A percentile compares a stretch with the other conserved stretches of the same genome.
phyloP scores from a whole-genome alignment of 2,113 vertebrate species.

The Tapirus terrestris region DNA sequence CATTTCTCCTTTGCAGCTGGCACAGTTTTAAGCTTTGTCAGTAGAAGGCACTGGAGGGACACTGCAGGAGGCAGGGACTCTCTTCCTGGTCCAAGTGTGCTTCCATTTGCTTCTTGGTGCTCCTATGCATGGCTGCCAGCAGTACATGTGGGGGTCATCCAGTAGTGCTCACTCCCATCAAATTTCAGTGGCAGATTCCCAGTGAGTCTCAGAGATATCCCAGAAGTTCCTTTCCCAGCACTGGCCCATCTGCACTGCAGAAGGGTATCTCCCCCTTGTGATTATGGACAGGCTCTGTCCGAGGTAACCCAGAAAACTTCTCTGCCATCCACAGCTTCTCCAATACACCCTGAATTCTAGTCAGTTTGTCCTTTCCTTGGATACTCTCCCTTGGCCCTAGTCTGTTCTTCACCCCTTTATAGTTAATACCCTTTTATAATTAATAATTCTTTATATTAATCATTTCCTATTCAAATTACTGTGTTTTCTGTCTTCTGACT shows the following conservation, averaged over 20 bases:
- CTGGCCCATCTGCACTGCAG: not conserved
- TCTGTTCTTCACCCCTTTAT: not conserved
- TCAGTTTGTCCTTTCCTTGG: not conserved
- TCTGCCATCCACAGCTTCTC: not conserved
- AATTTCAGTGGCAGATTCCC: not conserved
- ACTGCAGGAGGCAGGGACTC: not conserved
- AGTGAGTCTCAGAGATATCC: not conserved
- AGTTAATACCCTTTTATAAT: not conserved
- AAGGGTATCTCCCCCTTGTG: not conserved
- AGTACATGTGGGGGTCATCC: fast-evolving
- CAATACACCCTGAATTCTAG: not conserved
- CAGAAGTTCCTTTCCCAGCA: not conserved
- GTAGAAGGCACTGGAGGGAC: not conserved
- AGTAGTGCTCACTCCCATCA: not conserved
- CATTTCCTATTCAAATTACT: slow-evolving; percentile 3
- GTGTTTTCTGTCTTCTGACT: not conserved
- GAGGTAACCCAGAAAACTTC: not conserved
- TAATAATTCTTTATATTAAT: not conserved
- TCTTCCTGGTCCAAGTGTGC: not conserved
- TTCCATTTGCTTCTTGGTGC: not conserved
- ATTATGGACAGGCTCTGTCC: not conserved
- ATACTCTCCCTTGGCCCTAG: not conserved
- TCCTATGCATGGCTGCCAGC: not conserved
- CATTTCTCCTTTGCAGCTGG: not conserved
- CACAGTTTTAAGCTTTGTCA: not conserved